Conservation (phyloP, 2,113 vertebrate species). For the Marmota monax region DNA sequence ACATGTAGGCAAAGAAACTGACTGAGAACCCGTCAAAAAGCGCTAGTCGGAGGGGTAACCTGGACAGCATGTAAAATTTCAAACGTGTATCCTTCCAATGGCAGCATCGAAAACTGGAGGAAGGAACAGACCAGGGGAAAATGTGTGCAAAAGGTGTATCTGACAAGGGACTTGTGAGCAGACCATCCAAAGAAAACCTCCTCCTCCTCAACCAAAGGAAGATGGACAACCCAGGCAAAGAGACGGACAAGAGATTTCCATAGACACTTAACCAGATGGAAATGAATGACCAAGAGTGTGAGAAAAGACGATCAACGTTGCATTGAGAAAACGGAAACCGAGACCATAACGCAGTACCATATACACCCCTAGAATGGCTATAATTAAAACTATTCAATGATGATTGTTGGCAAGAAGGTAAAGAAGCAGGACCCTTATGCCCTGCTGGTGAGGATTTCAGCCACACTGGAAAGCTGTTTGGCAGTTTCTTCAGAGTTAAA, state of each 20-base stretch:
- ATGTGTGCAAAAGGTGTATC: background rate
- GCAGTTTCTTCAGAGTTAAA: constrained; percentile 34
- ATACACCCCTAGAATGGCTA: background rate
- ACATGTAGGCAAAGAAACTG: background rate
- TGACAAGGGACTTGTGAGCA: background rate
- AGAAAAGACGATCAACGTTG: background rate
- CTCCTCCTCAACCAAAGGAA: background rate
- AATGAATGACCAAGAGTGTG: background rate
- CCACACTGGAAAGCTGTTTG: background rate
- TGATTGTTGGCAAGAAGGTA: background rate
- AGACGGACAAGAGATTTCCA: background rate
- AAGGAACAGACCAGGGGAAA: background rate
- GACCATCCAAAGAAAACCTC: background rate
- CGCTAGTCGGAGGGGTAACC: background rate
- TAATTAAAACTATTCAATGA: background rate
- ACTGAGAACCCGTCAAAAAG: background rate
- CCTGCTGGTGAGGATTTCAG: background rate
- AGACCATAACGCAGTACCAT: background rate
- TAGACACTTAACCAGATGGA: background rate
- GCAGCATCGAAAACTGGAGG: background rate
- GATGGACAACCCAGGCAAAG: background rate
- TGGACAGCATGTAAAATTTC: background rate
- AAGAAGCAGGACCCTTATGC: background rate
- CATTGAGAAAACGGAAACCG: background rate
- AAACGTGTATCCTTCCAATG: background rate